Base-by-base conservation (phyloP, 2,797 vertebrate genomes). In the Neoniphon sammara region DNA sequence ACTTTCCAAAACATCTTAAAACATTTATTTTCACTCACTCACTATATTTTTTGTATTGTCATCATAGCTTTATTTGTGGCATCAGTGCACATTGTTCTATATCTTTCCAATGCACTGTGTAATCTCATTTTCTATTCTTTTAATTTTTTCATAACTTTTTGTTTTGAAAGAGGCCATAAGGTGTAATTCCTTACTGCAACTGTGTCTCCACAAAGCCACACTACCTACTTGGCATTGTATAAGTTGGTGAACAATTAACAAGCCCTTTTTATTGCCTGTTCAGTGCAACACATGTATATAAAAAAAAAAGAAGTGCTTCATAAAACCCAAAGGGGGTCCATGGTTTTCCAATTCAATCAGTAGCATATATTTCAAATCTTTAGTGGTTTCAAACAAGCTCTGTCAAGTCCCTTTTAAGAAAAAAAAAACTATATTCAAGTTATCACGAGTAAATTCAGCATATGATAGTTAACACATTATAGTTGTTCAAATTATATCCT, bases 351-450 rank as follows among this genome's bases (percentile, higher is more conserved):
- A 34, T 49, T 55, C 6, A n/a, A 39, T 69, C 31, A 56, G 55
- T 80, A 58, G 54, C 71, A 68, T 72, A 75, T 55, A 15, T 9
- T 46, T 18, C 15, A 44, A 15, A 27, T 62, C 12, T 7, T 47
- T 62, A 77, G 72, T 30, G 20, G 11, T 67, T 73, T 66, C 27
- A 67, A 27, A 68, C 39, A 78, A 62, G 56, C 23, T 64, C 4
- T 30, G 46, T 64, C 27, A 50, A 30, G 27, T 85, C 52, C 77
- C 66, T 75, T 82, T 74, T 39, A 53, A 69, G 53, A n/a, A 61
- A 63, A 46, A 53, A 69, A 81, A 89, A 90, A 89, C 85, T 91
- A 55, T 44, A 17, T 61, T 44, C 21, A 10, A 7, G 53, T 62
- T 25, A 53, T 27, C 25, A 17, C 56, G 9, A 73, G 54, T 15